Evolutionary conservation across 2,797 vertebrate genomes (phyloP).

Genomic region (Manis pentadactyla): DNA sequence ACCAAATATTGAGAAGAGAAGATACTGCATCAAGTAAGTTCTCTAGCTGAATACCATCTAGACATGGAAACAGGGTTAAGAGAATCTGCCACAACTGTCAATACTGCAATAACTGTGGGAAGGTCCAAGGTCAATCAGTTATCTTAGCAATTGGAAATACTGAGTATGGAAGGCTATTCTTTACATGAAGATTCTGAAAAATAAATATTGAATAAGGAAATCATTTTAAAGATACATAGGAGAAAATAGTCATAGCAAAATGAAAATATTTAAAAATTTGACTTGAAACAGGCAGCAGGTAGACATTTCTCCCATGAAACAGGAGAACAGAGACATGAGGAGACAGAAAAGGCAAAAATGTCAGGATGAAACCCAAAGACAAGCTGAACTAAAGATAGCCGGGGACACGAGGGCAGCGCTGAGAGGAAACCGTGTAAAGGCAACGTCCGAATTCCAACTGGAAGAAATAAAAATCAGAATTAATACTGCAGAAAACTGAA

Average conservation of each 20-base stretch:
- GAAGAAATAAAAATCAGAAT: constrained; percentile 37
- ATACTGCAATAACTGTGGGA: background rate
- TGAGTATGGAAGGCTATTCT: background rate
- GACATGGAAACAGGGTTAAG: background rate
- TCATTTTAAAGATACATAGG: background rate
- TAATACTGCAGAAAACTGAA: background rate
- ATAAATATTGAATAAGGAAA: background rate
- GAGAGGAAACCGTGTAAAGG: background rate
- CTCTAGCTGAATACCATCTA: background rate
- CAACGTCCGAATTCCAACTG: background rate
- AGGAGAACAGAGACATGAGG: background rate
- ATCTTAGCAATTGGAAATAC: background rate
- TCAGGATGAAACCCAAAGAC: background rate
- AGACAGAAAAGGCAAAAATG: background rate
- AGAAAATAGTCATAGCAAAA: constrained; percentile 3
- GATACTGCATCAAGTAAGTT: background rate
- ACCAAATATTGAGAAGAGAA: constrained; percentile 6
- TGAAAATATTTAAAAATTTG: background rate
- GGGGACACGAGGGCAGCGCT: background rate
- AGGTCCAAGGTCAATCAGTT: background rate
- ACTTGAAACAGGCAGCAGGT: background rate
- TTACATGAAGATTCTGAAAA: background rate
- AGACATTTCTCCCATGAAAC: background rate
- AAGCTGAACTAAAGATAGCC: background rate
- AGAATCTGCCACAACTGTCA: background rate